Evolutionary conservation across 2,888 invertebrate species (phyloP), one percentile per base, ranked within the genome.

Genomic region (Vesta saturnalis): DNA sequence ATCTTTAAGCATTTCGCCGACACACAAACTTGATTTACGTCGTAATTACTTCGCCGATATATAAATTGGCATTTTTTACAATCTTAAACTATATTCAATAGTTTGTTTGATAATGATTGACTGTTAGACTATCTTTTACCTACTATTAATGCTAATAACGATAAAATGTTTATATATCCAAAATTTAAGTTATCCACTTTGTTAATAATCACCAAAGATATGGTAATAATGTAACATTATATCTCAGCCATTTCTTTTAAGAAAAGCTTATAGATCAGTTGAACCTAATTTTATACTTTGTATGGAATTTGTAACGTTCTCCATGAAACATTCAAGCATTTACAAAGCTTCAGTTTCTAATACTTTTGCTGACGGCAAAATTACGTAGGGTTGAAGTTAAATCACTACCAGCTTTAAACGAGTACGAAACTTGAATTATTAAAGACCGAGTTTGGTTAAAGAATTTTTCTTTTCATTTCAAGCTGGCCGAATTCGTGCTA

Each of bases 321-420:
- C 49, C 49, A 52, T 49, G 30, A 60, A 60, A 60, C 30, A 52
- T 60, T 60, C 60, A 47, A 60, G 60, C 46, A 46, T 60, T 22
- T 23, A 49, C 54, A 54, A 61, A 54, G 23, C 21, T 54, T 52
- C 30, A 60, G 35, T 60, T 60, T 49, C 60, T 47, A 60, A 60
- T 60, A 60, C 60, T 49, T 60, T 35, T 55, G 39, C 54, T 54
- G 21, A 39, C 35, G 54, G n/a, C 35, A 43, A 55, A 60, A 54
- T 61, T 61, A 61, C 61, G 49, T 54, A 61, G 54, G 54, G 35
- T 35, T 39, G 43, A 61, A 61, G 39, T 39, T 49, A 55, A 61
- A 43, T 61, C 54, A 60, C 60, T 60, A 49, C 60, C 35, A 61
- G 54, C 61, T 54, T 61, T 61, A 61, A 61, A 61, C 54, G 54